A percentile compares a stretch with the other conserved stretches of the same genome.
Evolutionary conservation across 2,113 vertebrate genomes (phyloP).

Genomic region (Leptodactylus fuscus): DNA sequence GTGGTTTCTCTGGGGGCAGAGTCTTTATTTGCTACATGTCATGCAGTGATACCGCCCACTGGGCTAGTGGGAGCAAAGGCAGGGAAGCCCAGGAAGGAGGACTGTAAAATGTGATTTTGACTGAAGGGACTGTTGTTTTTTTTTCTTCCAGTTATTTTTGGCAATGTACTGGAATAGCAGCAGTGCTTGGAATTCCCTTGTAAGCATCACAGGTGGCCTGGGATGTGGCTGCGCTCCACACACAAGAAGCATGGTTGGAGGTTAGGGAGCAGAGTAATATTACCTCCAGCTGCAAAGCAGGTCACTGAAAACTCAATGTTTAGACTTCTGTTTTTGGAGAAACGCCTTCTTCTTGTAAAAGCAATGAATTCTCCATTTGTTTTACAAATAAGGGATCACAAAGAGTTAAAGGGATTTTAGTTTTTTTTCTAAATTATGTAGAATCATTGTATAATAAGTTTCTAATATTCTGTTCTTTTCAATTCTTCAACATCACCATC

Average conservation of each 20-base stretch:
- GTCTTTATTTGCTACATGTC: too few relatives aligned
- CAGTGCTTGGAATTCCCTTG: constrained; percentile 72
- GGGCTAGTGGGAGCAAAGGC: too few relatives aligned
- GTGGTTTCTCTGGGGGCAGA: too few relatives aligned
- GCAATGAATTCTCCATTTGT: too few relatives aligned
- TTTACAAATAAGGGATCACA: too few relatives aligned
- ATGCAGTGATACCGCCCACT: too few relatives aligned
- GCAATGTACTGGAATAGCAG: constrained; percentile 74
- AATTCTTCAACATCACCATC: background rate
- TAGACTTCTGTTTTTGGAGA: too few relatives aligned
- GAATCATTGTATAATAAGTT: background rate
- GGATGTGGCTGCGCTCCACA: constrained; percentile 57
- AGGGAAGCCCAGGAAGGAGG: too few relatives aligned
- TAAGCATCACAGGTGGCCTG: constrained; percentile 67
- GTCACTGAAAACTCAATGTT: background rate
- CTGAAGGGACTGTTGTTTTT: constrained; percentile 77
- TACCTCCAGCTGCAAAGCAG: constrained; percentile 23
- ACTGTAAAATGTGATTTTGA: constrained; percentile 93
- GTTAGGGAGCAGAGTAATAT: constrained; percentile 23
- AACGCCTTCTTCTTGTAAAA: too few relatives aligned
- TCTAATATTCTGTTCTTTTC: too few relatives aligned
- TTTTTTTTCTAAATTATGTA: background rate
- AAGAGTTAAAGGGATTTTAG: background rate
- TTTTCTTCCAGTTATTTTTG: constrained; percentile 77
- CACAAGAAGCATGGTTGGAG: constrained; percentile 50